Conservation (phyloP, 2,113 vertebrate genomes). For the Tangachromis dhanisi region DNA sequence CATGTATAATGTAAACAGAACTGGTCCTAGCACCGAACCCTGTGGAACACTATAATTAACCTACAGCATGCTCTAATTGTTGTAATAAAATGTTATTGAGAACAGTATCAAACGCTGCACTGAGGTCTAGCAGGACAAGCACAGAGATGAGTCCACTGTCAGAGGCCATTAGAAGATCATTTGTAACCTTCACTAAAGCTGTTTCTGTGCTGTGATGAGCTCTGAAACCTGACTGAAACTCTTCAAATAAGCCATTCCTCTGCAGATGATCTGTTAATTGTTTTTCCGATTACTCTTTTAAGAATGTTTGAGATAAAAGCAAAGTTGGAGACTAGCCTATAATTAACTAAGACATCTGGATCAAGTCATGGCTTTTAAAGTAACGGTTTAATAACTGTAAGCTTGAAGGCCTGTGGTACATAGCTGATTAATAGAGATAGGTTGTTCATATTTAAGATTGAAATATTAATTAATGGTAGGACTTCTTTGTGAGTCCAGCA, state of each 20-base stretch:
- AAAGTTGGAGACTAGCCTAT: neutral
- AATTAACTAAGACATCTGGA: neutral
- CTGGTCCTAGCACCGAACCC: too few species aligned
- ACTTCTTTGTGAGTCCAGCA: neutral
- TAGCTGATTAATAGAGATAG: neutral
- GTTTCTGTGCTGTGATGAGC: neutral
- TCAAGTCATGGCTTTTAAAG: neutral
- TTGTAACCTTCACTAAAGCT: neutral
- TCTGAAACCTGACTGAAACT: neutral
- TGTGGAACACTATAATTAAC: too few species aligned
- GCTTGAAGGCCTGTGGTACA: neutral
- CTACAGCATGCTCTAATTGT: neutral
- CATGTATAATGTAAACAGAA: neutral
- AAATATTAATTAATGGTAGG: neutral
- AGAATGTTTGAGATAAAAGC: neutral
- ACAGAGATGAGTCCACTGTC: neutral
- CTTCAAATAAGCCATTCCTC: accelerated
- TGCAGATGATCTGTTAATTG: neutral
- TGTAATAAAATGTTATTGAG: neutral
- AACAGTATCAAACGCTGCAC: accelerated
- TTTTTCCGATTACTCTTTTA: neutral
- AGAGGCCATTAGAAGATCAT: neutral
- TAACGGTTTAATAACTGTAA: neutral
- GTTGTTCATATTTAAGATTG: neutral
- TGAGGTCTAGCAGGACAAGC: neutral